phyloP scores from a whole-genome alignment of 2,888 invertebrate species.

The Subacronicta megacephala region DNA sequence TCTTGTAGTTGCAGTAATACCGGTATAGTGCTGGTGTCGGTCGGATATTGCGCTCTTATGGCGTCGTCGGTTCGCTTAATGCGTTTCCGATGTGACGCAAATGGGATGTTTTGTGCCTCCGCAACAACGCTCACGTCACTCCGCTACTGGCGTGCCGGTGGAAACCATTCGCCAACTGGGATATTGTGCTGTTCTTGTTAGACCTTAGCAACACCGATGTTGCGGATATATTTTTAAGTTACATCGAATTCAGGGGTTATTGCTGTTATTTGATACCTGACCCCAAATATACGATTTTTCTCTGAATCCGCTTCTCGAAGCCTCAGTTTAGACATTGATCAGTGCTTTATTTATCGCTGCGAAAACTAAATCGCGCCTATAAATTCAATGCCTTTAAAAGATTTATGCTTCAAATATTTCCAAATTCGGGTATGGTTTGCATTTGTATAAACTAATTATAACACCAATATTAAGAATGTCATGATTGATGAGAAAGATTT shows the following conservation, averaged over 20 bases:
- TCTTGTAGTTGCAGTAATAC: conserved; percentile 46
- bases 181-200: conserved; percentile 54
- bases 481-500: conserved; percentile 23
- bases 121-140: conserved; percentile 52
- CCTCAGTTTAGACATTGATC: conserved; percentile 48
- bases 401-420: conserved; percentile 74
- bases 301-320: conserved; percentile 7
- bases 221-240: conserved; percentile 3
- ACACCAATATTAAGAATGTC: conserved; percentile 40
- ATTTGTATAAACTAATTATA: conserved; percentile 46
- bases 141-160: conserved; percentile 63
- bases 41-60: conserved; percentile 86
- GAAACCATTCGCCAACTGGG: conserved; percentile 59
- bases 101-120: conserved; percentile 79
- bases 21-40: conserved; percentile 60
- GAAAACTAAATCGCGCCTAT: conserved; percentile 71
- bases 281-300: conserved; percentile 8
- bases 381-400: conserved; percentile 73
- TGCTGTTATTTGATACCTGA: conserved; percentile 2
- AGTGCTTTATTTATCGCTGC: conserved; percentile 61
- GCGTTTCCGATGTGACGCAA: conserved; percentile 87
- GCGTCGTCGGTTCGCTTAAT: conserved; percentile 81
- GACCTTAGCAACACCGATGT: conserved; percentile 18
- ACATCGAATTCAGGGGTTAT: conserved; percentile 5
- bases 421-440: conserved; percentile 60